Base-by-base conservation (phyloP, 2,113 vertebrate species). In the Phoenicopterus ruber region DNA sequence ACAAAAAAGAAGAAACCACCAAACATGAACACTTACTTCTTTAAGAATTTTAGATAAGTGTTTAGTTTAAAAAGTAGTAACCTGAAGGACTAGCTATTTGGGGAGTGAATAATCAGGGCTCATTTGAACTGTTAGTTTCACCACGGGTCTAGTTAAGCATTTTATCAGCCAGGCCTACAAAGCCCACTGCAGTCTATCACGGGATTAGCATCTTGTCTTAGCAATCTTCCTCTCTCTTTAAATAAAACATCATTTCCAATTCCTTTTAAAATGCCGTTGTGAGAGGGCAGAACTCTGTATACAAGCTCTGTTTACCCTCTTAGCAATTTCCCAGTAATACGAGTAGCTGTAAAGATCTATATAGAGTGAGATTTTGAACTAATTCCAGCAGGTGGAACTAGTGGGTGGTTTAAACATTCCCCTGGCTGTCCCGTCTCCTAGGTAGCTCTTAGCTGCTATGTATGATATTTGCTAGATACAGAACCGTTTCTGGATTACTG, bases 331-430 rank as follows among this genome's bases (percentile, higher is more conserved):
- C 72, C 55, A 58, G 93, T 92, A 96, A 94, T 40, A 40, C 7
- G 58, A 95, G 93, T 34, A 87, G 90, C 92, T 95, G 82, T 57
- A 21, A 88, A 82, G 87, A n/a, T 82, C 79, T 88, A 5, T 46
- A 15, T 14, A 62, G 76, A 58, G 55, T 88, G 95, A 94, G 61
- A 78, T 88, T 95, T 94, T 90, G 96, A 95, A 94, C 76, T 93
- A 90, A 66, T 57, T 96, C 95, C 96, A 97, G 94, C 86, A 96
- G 96, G 83, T 94, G 94, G 92, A 91, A 94, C 89, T 94, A 94
- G 83, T 0, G 85, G 62, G 65, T 94, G 89, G 74, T 52, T 91
- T 85, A 95, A 93, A 65, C 15, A 7, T 89, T 92, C 62, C 67
- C 20, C 67, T 96, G 52, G 11, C 77, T 83, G 40, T 46, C 42